Conservation (phyloP, 2,113 vertebrate genomes). For the Saguinus midas region DNA sequence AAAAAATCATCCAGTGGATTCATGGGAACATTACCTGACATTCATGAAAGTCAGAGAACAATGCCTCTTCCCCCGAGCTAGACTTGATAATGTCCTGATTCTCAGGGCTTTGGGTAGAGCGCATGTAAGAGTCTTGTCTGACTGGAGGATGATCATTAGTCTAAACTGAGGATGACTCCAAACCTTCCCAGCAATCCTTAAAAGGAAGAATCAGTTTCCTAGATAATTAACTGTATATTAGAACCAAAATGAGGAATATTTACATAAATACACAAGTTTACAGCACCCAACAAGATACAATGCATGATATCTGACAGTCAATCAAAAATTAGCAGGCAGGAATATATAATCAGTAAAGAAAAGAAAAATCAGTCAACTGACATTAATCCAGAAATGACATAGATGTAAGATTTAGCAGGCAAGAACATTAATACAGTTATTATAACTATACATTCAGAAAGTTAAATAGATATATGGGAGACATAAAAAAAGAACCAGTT, state of each 20-base stretch:
- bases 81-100: too few species aligned
- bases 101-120: too few species aligned
- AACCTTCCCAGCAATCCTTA: neutral
- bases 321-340: neutral
- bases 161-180: neutral
- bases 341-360: neutral
- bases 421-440: too few species aligned
- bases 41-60: neutral
- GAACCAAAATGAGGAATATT: neutral
- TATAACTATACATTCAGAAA: neutral
- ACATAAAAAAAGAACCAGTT: neutral
- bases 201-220: neutral
- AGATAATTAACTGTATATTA: neutral
- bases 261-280: neutral
- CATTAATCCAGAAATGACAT: neutral
- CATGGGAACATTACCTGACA: neutral
- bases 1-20: neutral
- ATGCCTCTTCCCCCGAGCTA: neutral
- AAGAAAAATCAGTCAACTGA: neutral
- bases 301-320: neutral
- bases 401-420: neutral
- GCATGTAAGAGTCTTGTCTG: neutral
- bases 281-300: neutral
- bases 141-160: neutral
- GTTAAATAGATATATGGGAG: neutral